Conservation (phyloP, 2,113 vertebrate genomes). For the Petrocephalus zakoni region DNA sequence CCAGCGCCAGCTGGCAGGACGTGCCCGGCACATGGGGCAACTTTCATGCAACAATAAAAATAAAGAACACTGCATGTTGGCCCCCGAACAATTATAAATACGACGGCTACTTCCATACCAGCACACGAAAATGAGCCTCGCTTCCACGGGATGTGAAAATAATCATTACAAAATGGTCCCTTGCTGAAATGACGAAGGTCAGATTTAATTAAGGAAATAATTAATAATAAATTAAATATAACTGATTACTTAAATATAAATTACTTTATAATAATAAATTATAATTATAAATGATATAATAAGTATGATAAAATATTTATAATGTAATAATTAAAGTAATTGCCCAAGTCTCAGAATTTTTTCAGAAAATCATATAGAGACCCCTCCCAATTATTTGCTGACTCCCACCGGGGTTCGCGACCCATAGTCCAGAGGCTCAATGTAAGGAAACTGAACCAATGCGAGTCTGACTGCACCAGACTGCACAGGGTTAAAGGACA, state of each 20-base stretch:
- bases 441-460: not conserved
- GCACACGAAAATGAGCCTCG: not conserved
- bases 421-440: not conserved
- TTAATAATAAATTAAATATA: not conserved
- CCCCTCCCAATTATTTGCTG: not conserved
- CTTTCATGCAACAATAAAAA: not conserved
- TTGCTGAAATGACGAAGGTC: not conserved
- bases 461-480: not conserved
- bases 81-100: not conserved
- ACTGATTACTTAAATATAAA: not conserved
- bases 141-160: not conserved
- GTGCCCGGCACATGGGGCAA: not conserved
- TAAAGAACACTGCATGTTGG: not conserved
- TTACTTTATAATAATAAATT: too few relatives aligned
- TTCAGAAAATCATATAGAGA: not conserved
- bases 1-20: not conserved
- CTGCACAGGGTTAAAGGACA: not conserved
- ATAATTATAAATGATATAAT: too few relatives aligned
- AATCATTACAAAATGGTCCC: not conserved
- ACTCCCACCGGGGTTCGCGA: not conserved
- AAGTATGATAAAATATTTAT: too few relatives aligned
- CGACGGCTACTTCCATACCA: not conserved
- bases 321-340: not conserved
- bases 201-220: not conserved
- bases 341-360: not conserved